Base-by-base conservation (phyloP, 2,888 invertebrate genomes). In the Tachina grossa region DNA sequence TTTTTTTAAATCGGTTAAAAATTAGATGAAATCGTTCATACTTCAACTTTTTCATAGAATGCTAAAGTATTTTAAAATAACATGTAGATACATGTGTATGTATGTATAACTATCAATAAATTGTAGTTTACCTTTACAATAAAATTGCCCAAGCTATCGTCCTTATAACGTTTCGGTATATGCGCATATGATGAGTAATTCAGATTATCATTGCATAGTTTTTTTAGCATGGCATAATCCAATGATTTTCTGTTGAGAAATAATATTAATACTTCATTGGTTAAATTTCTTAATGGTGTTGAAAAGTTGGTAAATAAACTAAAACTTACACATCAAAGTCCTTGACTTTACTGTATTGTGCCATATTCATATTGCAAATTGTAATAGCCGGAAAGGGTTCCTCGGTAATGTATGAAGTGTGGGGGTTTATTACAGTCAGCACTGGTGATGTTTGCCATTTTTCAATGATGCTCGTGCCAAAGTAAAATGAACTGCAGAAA, bases 361-460 rank as follows among this genome's bases (percentile, higher is more conserved):
- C 96, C 89, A 96, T 95, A 91, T 97, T 97, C 93, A 97, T 96
- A 90, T 97, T 97, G 91, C 97, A 97, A 84, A 97, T 94, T 0
- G 97, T 97, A 9, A 97, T 93, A 0, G 97, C 96, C 0, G 97
- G 97, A 92, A 97, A 97, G 0, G 97, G 97, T 79, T 97, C 94
- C 51, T 94, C 93, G 14, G 94, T 93, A 1, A 97, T 93, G 0
- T 94, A 93, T 81, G 95, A 95, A 78, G 95, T 94, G 85, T 94
- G 94, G 0, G 97, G 95, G 88, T 96, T 96, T 82, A 96, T 94
- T 11, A 90, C 96, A 75, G 97, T 96, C 47, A 97, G 96, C 88
- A 97, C 95, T 0, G 97, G 97, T 1, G 95, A 94, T 2, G 93
- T 93, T 14, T 94, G 93, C 95, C 96, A 97, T 92, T 96, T 96